Conservation (phyloP, 2,797 vertebrate genomes). For the Aulostomus chinensis region DNA sequence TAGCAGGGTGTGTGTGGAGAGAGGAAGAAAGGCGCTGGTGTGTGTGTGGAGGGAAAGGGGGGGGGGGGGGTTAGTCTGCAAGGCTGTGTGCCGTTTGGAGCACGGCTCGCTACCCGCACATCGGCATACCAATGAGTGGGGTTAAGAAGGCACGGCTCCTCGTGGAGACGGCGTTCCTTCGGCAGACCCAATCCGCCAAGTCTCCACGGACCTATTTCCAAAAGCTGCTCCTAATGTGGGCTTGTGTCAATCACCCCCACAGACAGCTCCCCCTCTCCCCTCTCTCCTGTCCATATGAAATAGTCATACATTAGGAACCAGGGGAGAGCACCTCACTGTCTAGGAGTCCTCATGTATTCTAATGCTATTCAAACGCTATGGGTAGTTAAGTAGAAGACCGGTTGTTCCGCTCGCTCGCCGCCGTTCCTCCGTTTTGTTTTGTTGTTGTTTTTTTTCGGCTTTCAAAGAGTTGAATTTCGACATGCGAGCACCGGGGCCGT, state of each 20-base stretch:
- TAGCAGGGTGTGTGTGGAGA: slow-evolving; percentile 85
- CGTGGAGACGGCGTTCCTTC: slow-evolving; percentile 91
- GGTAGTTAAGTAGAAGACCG: slow-evolving; percentile 57
- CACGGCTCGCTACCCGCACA: slow-evolving; percentile 87
- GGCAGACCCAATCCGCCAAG: slow-evolving; percentile 88
- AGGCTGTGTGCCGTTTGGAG: slow-evolving; percentile 91
- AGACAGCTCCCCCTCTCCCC: slow-evolving; percentile 85
- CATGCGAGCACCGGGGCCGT: slow-evolving; percentile 53
- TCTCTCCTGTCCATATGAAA: slow-evolving; percentile 89
- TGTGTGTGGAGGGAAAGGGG: slow-evolving; percentile 56
- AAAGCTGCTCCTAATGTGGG: slow-evolving; percentile 97
- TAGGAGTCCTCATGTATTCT: slow-evolving; percentile 70
- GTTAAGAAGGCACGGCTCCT: slow-evolving; percentile 99
- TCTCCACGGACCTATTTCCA: slow-evolving; percentile 94
- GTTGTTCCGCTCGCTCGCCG: slow-evolving; percentile 17
- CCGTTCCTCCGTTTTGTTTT: neutral
- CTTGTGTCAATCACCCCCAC: slow-evolving; percentile 93
- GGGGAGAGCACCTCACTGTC: slow-evolving; percentile 66
- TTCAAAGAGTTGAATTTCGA: slow-evolving; percentile 60
- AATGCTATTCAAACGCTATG: slow-evolving; percentile 67
- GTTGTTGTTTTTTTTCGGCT: slow-evolving; percentile 32
- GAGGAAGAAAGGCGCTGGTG: neutral
- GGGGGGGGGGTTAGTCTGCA: slow-evolving; percentile 83
- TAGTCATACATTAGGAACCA: slow-evolving; percentile 97
- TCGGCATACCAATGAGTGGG: slow-evolving; percentile 99